Base-by-base conservation (phyloP, 2,113 vertebrate species). In the Oryctolagus cuniculus region DNA sequence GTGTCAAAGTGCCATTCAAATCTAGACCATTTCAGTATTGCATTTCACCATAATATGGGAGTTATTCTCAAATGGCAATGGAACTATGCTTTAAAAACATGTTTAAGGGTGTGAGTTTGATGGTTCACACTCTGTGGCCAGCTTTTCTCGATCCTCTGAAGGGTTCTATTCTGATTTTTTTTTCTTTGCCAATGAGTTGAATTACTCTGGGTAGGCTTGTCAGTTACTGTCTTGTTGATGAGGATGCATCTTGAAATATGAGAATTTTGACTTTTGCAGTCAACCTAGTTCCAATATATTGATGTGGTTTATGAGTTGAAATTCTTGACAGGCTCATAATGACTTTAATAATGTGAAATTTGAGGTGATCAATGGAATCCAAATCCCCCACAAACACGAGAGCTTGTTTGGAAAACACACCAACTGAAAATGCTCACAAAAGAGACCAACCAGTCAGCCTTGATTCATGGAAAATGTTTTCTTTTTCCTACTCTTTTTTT, bases 271-370 rank as follows among this genome's bases (percentile, higher is more conserved):
- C 58, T 61, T 87, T 53, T n/a, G 31, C 21, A 38, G 17, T 16
- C 13, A 34, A 72, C 82, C 58, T 34, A 64, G 36, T 69, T 74
- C 67, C 34, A 63, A 51, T 51, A 63, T 31, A 83, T 4, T 93
- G 58, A 84, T 0, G 0, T 49, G 53, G 69, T 75, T 78, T 90
- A 29, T 58, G 69, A 87, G 91, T 86, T 66, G 86, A 69, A 82
- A 69, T 95, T 93, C 85, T 96, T 82, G 88, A 93, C 44, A 94
- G 66, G 44, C 78, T 89, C 74, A 89, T 85, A 96, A 89, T 89
- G 89, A 96, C 85, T 95, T 87, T 92, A 95, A 96, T 94, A 87
- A 94, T 81, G 83, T 93, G 90, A 95, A 95, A 91, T 89, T 85
- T 85, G 95, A 95, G 74, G 79, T 29, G 91, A 91, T 95, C 51